A percentile compares a stretch with the other conserved stretches of the same genome.
These are phyloP conservation scores for Narcine bancroftii DNA, from an alignment of 2,113 vertebrate genomes.

Conservation along the genomic window DNA sequence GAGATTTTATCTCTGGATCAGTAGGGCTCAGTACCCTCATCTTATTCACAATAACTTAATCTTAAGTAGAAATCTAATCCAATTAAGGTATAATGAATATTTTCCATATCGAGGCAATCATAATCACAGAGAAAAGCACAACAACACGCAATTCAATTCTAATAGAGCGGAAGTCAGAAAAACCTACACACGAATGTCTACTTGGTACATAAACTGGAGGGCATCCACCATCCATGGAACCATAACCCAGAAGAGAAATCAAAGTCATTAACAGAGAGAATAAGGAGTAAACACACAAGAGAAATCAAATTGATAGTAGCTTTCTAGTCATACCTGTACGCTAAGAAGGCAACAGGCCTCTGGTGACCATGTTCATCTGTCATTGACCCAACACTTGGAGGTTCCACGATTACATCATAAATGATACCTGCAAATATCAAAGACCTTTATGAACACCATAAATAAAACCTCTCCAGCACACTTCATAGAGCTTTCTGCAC, in stretches of 20 bases:
- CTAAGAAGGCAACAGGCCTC: constrained; percentile 90
- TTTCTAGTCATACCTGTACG: constrained; percentile 71
- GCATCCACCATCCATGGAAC: not conserved
- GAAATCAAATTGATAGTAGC: not conserved
- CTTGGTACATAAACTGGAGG: not conserved
- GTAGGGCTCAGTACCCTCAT: not conserved
- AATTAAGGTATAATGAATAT: too few species aligned
- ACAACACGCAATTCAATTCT: too few species aligned
- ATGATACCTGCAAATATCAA: constrained; percentile 72
- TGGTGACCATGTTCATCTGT: constrained; percentile 96
- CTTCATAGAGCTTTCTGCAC: not conserved
- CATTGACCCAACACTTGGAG: constrained; percentile 95
- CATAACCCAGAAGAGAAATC: not conserved
- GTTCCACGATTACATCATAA: constrained; percentile 97
- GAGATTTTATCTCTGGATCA: not conserved
- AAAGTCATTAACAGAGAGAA: not conserved
- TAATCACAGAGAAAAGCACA: too few species aligned
- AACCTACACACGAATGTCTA: not conserved
- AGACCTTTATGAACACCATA: constrained; percentile 11
- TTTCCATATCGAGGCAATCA: too few species aligned
- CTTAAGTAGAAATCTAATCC: too few species aligned
- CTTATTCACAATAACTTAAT: too few species aligned
- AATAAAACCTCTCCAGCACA: not conserved
- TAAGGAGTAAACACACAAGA: not conserved
- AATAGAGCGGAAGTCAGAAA: too few species aligned